Percentiles rank a stretch among this genome's conserved stretches.
phyloP scores from a whole-genome alignment of 2,113 vertebrate genomes.

The Gymnarchus niloticus region DNA sequence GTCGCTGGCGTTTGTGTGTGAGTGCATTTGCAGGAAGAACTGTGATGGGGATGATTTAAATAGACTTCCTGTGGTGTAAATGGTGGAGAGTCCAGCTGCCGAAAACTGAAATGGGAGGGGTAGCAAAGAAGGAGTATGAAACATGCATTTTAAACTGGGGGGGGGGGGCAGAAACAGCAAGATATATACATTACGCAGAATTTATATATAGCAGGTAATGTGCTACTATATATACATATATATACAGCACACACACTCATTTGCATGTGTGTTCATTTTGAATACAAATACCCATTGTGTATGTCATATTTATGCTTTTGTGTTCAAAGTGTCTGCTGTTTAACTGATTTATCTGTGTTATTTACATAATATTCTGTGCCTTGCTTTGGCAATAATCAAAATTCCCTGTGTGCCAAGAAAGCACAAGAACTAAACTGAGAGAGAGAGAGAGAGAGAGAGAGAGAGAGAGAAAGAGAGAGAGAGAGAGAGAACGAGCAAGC shows the following conservation, averaged over 20 bases:
- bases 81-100: not conserved
- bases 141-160: not conserved
- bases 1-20: not conserved
- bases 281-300: not conserved
- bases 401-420: not conserved
- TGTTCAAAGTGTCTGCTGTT: not conserved
- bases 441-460: not conserved
- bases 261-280: not conserved
- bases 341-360: constrained; percentile 1
- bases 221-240: too few relatives aligned
- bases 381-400: not conserved
- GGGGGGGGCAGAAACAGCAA: not conserved
- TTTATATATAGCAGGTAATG: not conserved
- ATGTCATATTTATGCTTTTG: not conserved
- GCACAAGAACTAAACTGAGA: too few relatives aligned
- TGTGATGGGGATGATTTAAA: not conserved
- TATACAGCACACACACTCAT: not conserved
- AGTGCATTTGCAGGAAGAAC: not conserved
- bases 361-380: not conserved
- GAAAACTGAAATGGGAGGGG: not conserved
- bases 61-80: not conserved
- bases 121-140: not conserved
- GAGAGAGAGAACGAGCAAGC: not conserved
- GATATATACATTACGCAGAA: not conserved
- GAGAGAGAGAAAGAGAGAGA: not conserved